These are phyloP conservation scores for Trichogramma evanescens DNA, from an alignment of 2,888 invertebrate species.

Conservation along the genomic window DNA sequence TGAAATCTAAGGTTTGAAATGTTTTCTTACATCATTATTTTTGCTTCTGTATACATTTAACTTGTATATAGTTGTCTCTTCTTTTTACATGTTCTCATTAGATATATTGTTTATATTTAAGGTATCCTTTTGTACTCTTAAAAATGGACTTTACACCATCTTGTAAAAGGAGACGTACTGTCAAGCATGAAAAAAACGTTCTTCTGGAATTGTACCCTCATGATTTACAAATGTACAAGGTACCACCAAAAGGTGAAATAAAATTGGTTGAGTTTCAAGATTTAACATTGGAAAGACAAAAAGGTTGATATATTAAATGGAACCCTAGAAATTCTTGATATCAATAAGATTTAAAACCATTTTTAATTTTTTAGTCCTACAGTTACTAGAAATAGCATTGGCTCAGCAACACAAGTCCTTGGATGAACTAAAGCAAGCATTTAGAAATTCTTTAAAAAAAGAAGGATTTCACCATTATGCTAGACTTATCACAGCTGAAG, in stretches of 20 bases:
- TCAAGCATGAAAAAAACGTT: constrained; percentile 13
- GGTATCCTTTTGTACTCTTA: neutral
- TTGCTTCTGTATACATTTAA: no score
- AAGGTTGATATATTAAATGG: constrained; percentile 20
- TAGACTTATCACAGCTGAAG: constrained; percentile 55
- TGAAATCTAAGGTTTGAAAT: no score
- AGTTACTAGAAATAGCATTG: constrained; percentile 69
- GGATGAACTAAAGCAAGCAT: constrained; percentile 62
- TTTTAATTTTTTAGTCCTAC: constrained; percentile 52
- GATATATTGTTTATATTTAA: no score
- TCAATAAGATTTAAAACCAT: constrained; percentile 4
- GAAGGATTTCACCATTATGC: constrained; percentile 62
- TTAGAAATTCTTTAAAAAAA: constrained; percentile 59
- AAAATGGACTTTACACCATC: constrained; percentile 27
- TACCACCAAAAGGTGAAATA: constrained; percentile 68
- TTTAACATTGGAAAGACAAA: constrained; percentile 63
- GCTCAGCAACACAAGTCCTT: constrained; percentile 55
- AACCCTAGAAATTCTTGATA: neutral
- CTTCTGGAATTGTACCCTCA: constrained; percentile 55
- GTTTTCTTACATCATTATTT: no score
- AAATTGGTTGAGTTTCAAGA: constrained; percentile 80
- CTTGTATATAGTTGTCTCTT: no score
- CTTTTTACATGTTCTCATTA: no score
- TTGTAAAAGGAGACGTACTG: constrained; percentile 20
- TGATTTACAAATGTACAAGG: constrained; percentile 71